Evolutionary conservation across 2,113 vertebrate genomes (phyloP), one percentile per base, ranked within the genome.

Genomic region (Prochilodus magdalenae): DNA sequence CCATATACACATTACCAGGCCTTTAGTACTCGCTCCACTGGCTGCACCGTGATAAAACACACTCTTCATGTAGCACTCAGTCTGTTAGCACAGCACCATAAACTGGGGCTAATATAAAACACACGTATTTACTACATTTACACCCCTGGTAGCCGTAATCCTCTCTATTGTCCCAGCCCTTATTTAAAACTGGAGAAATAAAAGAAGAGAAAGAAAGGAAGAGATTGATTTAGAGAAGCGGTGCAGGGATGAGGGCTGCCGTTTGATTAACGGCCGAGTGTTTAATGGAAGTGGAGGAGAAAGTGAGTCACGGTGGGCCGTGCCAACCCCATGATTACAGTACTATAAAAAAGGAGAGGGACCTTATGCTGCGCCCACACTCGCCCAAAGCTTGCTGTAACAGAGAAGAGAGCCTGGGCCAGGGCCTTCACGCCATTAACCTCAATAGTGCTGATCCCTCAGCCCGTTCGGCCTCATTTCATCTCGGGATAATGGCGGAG

Each of bases 271-370:
- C 72, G 27, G 47, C 30, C 14, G 33, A 14, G 47, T 73, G 62
- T 75, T 88, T 84, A 86, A 84, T 83, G 77, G 77, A 76, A 86
- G 65, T 74, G 65, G 66, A 49, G 70, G 51, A 73, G 76, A 79
- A 75, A 77, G 75, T 80, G 63, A 57, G n/a, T 83, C 73, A 84
- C 22, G 30, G 81, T 57, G 62, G 59, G 74, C 62, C 47, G 66
- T 85, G 84, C 81, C 85, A 88, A 85, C 53, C 47, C 62, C 51
- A 53, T 83, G 74, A 85, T 73, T 69, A 75, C 81, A 1, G 70
- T 79, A 83, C 79, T 71, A 83, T 81, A 75, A 79, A 71, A 66
- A 73, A 85, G 71, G 66, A 74, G 53, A 79, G 71, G 49, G 47
- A 73, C 72, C 57, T 63, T 51, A 57, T 63, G 72, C 69, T 65